Conservation (phyloP, 1,140 invertebrate genomes). For the Macrosteles quadrilineatus region DNA sequence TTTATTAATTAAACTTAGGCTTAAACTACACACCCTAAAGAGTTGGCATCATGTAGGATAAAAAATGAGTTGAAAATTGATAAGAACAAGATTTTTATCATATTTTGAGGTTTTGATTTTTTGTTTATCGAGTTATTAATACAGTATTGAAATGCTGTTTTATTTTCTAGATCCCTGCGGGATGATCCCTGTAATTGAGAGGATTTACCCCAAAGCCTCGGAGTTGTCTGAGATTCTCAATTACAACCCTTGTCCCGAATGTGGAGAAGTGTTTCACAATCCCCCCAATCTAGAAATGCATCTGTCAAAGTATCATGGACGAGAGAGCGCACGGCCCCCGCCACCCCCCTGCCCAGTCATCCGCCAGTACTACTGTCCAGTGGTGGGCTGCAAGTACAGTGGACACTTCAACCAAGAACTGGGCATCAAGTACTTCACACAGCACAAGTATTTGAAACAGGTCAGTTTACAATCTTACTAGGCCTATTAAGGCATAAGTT, state of each 20-base stretch:
- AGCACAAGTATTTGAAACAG: constrained; percentile 28
- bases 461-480: no score
- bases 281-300: constrained; percentile 25
- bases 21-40: no score
- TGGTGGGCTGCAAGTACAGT: constrained; percentile 21
- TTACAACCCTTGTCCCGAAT: constrained; percentile 26
- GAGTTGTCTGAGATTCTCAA: constrained; percentile 22
- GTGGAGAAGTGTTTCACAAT: constrained; percentile 17
- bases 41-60: no score
- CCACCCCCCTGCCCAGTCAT: not conserved
- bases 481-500: no score
- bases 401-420: not conserved
- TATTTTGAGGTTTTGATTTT: no score
- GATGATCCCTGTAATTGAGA: constrained; percentile 8
- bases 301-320: not conserved
- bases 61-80: no score
- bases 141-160: no score
- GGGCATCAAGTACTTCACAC: constrained; percentile 12
- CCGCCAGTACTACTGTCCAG: constrained; percentile 20
- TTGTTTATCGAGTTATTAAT: no score
- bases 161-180: constrained; percentile 4
- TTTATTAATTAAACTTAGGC: no score
- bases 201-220: constrained; percentile 19
- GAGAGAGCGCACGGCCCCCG: not conserved
- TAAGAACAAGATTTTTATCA: no score